Base-by-base conservation (phyloP, 2,888 invertebrate species). In the Panzeria rudis region DNA sequence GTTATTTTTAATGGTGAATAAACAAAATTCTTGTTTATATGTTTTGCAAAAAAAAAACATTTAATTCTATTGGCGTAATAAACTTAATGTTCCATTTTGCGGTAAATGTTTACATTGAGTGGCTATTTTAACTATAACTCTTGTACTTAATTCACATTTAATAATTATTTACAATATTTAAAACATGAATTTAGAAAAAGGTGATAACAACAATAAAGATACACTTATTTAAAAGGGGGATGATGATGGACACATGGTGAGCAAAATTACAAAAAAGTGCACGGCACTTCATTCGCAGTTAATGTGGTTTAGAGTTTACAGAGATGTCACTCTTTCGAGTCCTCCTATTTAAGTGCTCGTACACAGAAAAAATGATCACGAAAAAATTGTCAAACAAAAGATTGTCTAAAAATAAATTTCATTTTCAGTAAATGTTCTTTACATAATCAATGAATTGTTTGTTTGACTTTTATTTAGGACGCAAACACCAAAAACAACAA, bases 161-260 rank as follows among this genome's bases (percentile, higher is more conserved):
- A 85, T 82, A 72, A 79, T 71, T 85, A 71, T 82, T 82, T 79
- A 79, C 82, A 56, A 64, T 38, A 54, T 62, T 61, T 29, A 61
- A 69, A 61, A 78, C 17, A 52, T 32, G 3, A 41, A 29, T 52
- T 25, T 50, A 52, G n/a, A 76, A 52, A 23, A 62, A 66, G 64
- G 69, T 85, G 85, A 78, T 73, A 82, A 71, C 61, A 54, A 72
- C 54, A 52, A 52, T 3, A 20, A n/a, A n/a, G 35, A 50, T n/a
- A n/a, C 2, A 41, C 9, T 29, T 72, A 44, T 64, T 64, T 50
- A 59, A 52, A 41, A 44, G 17, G 44, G 78, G 56, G 75, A 85
- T n/a, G 17, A 29, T 54, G 11, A 0, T 3, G 66, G 56, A 73
- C 69, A 83, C 23, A 32, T 17, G 17, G 20, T 11, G 38, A 11